Evolutionary conservation across 2,888 invertebrate species (phyloP).

Genomic region (Lissonota sp.): DNA sequence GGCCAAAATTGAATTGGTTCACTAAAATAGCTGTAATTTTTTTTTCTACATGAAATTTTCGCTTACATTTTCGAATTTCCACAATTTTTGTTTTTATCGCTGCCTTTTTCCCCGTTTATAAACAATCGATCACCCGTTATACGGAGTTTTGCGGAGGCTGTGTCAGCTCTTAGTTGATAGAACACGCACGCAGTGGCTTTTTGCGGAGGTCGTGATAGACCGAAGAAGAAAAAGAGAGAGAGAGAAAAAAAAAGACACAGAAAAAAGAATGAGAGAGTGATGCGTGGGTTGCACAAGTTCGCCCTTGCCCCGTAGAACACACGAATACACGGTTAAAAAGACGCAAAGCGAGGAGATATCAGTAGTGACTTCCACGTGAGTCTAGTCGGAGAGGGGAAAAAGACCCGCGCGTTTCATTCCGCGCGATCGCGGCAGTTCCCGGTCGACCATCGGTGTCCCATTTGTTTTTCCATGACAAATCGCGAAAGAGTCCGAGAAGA

Average conservation of each 20-base stretch:
- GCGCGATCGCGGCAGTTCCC: constrained; percentile 55
- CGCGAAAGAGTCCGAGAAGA: constrained; percentile 14
- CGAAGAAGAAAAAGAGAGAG: constrained; percentile 8
- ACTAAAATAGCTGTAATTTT: no score
- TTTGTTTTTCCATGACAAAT: constrained; percentile 49
- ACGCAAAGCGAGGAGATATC: constrained; percentile 65
- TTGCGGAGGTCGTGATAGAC: constrained; percentile 69
- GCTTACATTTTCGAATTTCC: neutral
- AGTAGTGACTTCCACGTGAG: constrained; percentile 66
- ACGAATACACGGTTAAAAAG: constrained; percentile 13
- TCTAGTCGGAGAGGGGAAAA: constrained; percentile 70
- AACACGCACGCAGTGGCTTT: constrained; percentile 66
- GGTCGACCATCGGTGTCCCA: constrained; percentile 50
- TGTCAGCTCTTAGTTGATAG: constrained; percentile 39
- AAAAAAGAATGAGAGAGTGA: constrained; percentile 33
- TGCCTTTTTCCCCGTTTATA: neutral
- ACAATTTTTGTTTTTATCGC: neutral
- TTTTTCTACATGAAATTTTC: neutral
- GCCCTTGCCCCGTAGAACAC: constrained; percentile 72
- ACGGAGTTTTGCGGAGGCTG: constrained; percentile 62
- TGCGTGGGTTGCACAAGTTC: constrained; percentile 74
- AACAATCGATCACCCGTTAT: constrained; percentile 56
- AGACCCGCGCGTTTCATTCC: constrained; percentile 69
- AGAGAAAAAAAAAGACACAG: constrained; percentile 4
- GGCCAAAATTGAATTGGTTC: no score